Conservation (phyloP, 2,888 invertebrate genomes). For the Teinopalpus imperialis region DNA sequence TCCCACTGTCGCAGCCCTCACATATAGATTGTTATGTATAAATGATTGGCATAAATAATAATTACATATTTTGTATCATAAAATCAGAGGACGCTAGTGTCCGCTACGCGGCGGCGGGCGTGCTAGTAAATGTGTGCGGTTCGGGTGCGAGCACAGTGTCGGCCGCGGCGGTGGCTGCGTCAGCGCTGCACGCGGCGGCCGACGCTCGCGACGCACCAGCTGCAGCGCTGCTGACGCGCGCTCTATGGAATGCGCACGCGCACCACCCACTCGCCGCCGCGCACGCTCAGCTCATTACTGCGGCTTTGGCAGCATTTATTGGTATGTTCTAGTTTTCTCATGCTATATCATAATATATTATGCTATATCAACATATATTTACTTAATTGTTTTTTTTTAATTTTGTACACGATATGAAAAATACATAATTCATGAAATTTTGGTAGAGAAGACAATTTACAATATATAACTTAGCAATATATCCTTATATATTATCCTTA, state of each 20-base stretch:
- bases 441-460: too few relatives aligned
- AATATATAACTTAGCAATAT: too few relatives aligned
- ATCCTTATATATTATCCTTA: too few relatives aligned
- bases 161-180: slow-evolving; percentile 46
- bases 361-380: too few relatives aligned
- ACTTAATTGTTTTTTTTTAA: too few relatives aligned
- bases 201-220: slow-evolving; percentile 52
- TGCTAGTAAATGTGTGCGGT: slow-evolving; percentile 88
- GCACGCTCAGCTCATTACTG: slow-evolving; percentile 49
- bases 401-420: too few relatives aligned
- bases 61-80: too few relatives aligned
- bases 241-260: slow-evolving; percentile 55
- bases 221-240: slow-evolving; percentile 50
- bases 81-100: slow-evolving; percentile 85
- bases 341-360: too few relatives aligned
- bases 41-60: too few relatives aligned
- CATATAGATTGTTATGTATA: too few relatives aligned
- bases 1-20: too few relatives aligned
- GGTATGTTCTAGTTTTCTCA: slow-evolving; percentile 69
- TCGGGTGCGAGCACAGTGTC: slow-evolving; percentile 50
- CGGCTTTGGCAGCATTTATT: slow-evolving; percentile 84
- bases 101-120: slow-evolving; percentile 89
- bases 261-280: slow-evolving; percentile 45
- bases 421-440: too few relatives aligned
- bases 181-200: slow-evolving; percentile 58